phyloP scores from a whole-genome alignment of 1,140 invertebrate genomes.

The Neodiprion virginianus region DNA sequence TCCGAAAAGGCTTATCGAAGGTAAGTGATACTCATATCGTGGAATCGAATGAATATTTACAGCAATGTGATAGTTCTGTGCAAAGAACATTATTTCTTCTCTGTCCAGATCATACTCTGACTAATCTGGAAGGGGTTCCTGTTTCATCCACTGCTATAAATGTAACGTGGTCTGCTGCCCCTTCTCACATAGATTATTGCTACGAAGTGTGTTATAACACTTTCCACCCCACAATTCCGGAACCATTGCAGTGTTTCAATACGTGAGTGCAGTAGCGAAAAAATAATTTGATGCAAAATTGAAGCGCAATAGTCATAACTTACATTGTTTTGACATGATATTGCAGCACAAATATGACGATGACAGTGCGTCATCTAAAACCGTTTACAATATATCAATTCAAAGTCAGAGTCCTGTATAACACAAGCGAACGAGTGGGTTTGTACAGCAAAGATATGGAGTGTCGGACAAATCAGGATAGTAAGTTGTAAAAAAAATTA shows the following conservation, averaged over 20 bases:
- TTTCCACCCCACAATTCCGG: conserved; percentile 43
- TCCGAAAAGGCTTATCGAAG: conserved; percentile 31
- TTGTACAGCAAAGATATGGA: conserved; percentile 62
- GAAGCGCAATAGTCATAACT: not conserved
- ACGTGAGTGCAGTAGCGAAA: conserved; percentile 27
- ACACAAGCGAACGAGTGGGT: conserved; percentile 50
- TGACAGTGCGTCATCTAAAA: conserved; percentile 62
- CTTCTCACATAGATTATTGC: conserved; percentile 43
- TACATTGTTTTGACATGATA: conserved; percentile 30
- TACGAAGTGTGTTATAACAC: conserved; percentile 63
- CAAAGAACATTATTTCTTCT: conserved; percentile 19
- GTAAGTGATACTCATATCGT: conserved; percentile 24
- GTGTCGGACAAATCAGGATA: conserved; percentile 64
- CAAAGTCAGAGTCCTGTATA: conserved; percentile 61
- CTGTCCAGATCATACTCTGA: conserved; percentile 47
- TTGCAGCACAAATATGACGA: conserved; percentile 57
- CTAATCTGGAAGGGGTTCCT: conserved; percentile 60
- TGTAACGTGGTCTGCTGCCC: conserved; percentile 57
- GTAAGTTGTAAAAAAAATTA: conserved; percentile 45
- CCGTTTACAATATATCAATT: conserved; percentile 70
- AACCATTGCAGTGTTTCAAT: conserved; percentile 44
- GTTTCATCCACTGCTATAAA: conserved; percentile 59
- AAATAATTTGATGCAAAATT: conserved; percentile 16
- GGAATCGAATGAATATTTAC: not conserved
- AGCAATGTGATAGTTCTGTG: not conserved